Evolutionary conservation across 2,888 invertebrate genomes (phyloP), one percentile per base, ranked within the genome.

Genomic region (Prenolepis imparis): DNA sequence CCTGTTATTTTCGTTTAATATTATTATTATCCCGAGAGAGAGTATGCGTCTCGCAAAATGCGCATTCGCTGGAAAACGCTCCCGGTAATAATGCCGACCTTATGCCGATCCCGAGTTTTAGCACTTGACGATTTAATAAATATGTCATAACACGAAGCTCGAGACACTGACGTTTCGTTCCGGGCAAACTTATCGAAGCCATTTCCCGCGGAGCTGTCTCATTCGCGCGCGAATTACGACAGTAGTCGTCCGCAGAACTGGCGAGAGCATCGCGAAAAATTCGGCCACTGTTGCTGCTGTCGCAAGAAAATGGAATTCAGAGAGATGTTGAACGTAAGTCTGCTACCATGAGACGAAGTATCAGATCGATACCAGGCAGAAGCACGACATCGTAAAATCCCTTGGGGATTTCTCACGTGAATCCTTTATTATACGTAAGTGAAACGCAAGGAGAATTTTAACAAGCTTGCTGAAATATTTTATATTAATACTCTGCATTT

Each of bases 111-210:
- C 85, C 82, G 70, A 61, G 28, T 84, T 78, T 85, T 75, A 83
- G 77, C 77, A 36, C 77, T 36, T 3, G 57, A 41, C 86, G 72
- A 83, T 88, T 75, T 83, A 89, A 89, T 88, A 89, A 89, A 89
- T 70, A 78, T 73, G 75, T 88, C 89, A 72, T 88, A 88, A 86
- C 32, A 48, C 61, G 64, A 28, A 41, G 61, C 78, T 61, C 52
- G 28, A 48, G 18, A 70, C 48, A 55, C 63, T 52, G 73, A 72
- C 82, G 67, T 64, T 18, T 52, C 83, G 63, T 81, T 75, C 75
- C 73, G 55, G 12, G 32, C 59, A 52, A 84, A 88, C 83, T 89
- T 89, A 87, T 87, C 84, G 81, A 28, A 68, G 84, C 78, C 81
- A 32, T 75, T 73, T 78, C 41, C 28, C 15, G 36, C 41, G 15